A percentile compares a stretch with the other conserved stretches of the same genome.
Conservation (phyloP, 2,113 vertebrate species). For the Progne subis region DNA sequence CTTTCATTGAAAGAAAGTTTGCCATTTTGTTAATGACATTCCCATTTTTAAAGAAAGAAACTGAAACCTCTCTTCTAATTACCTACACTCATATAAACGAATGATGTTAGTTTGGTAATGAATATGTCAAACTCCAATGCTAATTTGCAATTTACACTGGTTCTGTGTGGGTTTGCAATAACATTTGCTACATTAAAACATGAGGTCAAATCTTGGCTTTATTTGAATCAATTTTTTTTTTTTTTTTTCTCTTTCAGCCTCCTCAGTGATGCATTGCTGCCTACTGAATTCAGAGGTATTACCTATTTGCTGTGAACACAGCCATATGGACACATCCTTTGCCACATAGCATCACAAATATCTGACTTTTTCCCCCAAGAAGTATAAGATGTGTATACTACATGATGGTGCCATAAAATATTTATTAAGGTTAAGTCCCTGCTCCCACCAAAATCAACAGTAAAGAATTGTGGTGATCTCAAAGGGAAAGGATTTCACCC, state of each 20-base stretch:
- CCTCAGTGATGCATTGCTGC: background rate
- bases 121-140: slow-evolving; percentile 4
- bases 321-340: slow-evolving; percentile 24
- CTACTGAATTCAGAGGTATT: slow-evolving; percentile 15
- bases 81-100: background rate
- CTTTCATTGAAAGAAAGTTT: slow-evolving; percentile 5
- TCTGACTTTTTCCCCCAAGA: background rate
- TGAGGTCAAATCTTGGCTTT: slow-evolving; percentile 30
- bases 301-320: slow-evolving; percentile 24
- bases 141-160: background rate
- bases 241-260: background rate
- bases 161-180: slow-evolving; percentile 23
- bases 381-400: background rate
- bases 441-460: background rate
- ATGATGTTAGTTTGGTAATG: background rate
- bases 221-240: slow-evolving; percentile 2
- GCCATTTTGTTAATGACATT: slow-evolving; percentile 12
- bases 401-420: background rate
- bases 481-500: background rate
- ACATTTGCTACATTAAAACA: slow-evolving; percentile 27
- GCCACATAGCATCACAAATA: slow-evolving; percentile 39
- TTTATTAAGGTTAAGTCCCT: background rate
- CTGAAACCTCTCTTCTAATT: slow-evolving; percentile 7
- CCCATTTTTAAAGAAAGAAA: slow-evolving; percentile 22
- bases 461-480: background rate